Evolutionary conservation across 2,888 invertebrate species (phyloP).

Genomic region (Xylocampa areola): DNA sequence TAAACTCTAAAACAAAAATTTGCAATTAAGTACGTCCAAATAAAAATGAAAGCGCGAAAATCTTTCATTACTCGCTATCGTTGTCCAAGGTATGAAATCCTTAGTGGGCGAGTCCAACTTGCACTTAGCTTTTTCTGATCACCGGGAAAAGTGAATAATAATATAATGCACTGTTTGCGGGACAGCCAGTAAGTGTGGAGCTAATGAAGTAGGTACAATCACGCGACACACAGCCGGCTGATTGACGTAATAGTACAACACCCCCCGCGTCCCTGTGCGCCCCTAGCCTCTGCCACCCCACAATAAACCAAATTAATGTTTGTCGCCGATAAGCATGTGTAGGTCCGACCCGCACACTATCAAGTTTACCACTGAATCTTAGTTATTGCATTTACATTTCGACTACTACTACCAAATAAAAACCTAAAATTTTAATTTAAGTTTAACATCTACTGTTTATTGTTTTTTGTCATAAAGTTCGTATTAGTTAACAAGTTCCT

Average conservation of each 20-base stretch:
- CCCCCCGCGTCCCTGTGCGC: slow-evolving; percentile 49
- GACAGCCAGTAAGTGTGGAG: slow-evolving; percentile 50
- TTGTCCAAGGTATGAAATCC: too few relatives aligned
- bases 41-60: too few relatives aligned
- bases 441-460: too few relatives aligned
- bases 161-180: slow-evolving; percentile 49
- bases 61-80: too few relatives aligned
- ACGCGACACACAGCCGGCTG: slow-evolving; percentile 73
- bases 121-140: slow-evolving; percentile 3
- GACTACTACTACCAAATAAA: slow-evolving; percentile 21
- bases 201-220: slow-evolving; percentile 64
- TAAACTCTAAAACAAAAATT: too few relatives aligned
- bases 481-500: too few relatives aligned
- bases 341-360: slow-evolving; percentile 57
- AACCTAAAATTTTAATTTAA: background rate
- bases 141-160: slow-evolving; percentile 34
- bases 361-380: slow-evolving; percentile 50
- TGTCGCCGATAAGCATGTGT: slow-evolving; percentile 76
- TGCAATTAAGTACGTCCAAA: too few relatives aligned
- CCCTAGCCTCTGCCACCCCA: slow-evolving; percentile 64
- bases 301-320: slow-evolving; percentile 85
- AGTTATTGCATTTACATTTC: slow-evolving; percentile 33
- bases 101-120: too few relatives aligned
- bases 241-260: slow-evolving; percentile 72
- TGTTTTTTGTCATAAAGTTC: too few relatives aligned